Evolutionary conservation across 1,140 invertebrate species (phyloP).

Genomic region (Delia radicum): DNA sequence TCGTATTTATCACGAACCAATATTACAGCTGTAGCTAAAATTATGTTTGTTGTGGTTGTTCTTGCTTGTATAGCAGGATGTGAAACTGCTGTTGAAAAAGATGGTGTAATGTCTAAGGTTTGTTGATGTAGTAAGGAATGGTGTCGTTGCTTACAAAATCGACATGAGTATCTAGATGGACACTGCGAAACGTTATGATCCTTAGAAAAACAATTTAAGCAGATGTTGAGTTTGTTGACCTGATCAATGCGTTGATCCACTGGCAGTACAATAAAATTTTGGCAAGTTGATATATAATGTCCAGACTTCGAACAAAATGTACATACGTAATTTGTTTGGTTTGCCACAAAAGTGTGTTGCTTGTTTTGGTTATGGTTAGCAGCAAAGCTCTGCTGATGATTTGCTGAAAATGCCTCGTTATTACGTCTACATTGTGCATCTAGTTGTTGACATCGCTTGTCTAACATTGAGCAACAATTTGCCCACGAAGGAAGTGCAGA

Average conservation of each 20-base stretch:
- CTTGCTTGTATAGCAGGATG: background rate
- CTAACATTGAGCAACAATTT: background rate
- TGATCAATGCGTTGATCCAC: background rate
- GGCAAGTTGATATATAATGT: background rate
- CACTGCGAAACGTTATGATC: background rate
- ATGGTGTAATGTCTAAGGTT: background rate
- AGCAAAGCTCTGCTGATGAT: background rate
- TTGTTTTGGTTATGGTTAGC: background rate
- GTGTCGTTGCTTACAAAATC: slow-evolving; percentile 7
- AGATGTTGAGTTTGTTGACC: background rate
- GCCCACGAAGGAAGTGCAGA: background rate
- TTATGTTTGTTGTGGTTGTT: background rate
- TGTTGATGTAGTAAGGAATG: slow-evolving; percentile 1
- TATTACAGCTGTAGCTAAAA: slow-evolving; percentile 10
- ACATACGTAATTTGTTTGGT: background rate
- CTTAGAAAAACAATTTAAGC: background rate
- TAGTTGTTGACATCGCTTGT: slow-evolving; percentile 10
- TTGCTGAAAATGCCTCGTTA: background rate
- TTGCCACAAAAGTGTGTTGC: background rate
- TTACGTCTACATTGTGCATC: background rate
- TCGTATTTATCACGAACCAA: background rate
- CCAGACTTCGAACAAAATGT: background rate
- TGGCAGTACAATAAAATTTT: background rate
- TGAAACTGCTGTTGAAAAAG: background rate
- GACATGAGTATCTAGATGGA: background rate